Conservation (phyloP, 2,888 invertebrate species). For the Drosophila stalkeri region DNA sequence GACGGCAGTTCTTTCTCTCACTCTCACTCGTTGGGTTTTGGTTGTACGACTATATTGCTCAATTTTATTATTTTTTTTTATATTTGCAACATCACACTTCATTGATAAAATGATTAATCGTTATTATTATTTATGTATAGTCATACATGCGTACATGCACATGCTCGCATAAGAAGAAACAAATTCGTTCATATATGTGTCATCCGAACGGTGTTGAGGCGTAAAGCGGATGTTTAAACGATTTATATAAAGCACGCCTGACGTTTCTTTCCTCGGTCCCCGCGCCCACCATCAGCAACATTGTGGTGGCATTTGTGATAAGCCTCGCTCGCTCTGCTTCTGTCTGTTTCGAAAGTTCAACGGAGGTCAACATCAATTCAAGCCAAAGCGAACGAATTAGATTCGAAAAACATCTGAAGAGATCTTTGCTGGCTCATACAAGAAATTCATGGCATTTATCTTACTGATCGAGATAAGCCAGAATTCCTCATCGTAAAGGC, state of each 20-base stretch:
- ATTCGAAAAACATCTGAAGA: conserved; percentile 7
- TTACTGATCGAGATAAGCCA: conserved; percentile 1
- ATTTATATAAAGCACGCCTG: conserved; percentile 50
- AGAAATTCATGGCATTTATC: background rate
- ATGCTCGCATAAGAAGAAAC: background rate
- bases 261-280: conserved; percentile 5
- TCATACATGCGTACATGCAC: background rate
- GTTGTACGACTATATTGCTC: conserved; percentile 25
- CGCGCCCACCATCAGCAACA: conserved; percentile 18
- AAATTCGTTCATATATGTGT: conserved; percentile 42
- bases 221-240: conserved; percentile 74
- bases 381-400: conserved; percentile 14
- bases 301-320: conserved; percentile 50
- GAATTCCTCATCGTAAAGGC: background rate
- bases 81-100: conserved; percentile 68
- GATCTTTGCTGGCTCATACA: background rate
- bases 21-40: conserved; percentile 4
- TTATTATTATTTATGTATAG: conserved; percentile 49
- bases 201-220: conserved; percentile 60
- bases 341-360: conserved; percentile 36
- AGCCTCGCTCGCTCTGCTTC: conserved; percentile 20
- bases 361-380: conserved; percentile 44
- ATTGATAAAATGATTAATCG: conserved; percentile 81
- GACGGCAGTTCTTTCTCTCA: conserved; percentile 32
- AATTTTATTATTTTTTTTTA: conserved; percentile 26